Evolutionary conservation across 2,888 invertebrate genomes (phyloP).

Genomic region (Hedya salicella): DNA sequence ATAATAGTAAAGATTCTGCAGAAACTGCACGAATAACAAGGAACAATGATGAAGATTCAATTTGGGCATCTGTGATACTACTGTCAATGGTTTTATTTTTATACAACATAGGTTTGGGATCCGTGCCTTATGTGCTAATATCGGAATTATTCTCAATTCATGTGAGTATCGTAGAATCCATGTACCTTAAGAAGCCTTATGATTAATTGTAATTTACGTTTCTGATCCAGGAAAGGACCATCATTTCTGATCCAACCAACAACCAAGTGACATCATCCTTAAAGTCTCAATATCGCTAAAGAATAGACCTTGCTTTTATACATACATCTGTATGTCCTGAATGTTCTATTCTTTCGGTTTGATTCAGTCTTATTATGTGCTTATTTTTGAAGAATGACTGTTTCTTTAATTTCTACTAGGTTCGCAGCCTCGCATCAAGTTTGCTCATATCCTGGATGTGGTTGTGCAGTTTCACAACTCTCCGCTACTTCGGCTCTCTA

Average conservation of each 20-base stretch:
- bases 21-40: conserved; percentile 52
- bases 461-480: conserved; percentile 75
- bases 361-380: too few relatives aligned
- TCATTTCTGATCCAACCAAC: too few relatives aligned
- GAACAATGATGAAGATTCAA: conserved; percentile 52
- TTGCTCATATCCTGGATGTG: conserved; percentile 79
- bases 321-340: too few relatives aligned
- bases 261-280: too few relatives aligned
- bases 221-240: too few relatives aligned
- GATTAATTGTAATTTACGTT: not conserved
- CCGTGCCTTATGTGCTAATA: conserved; percentile 78
- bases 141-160: conserved; percentile 75
- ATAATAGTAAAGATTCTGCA: conserved; percentile 44
- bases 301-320: too few relatives aligned
- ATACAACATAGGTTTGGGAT: conserved; percentile 78
- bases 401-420: conserved; percentile 65
- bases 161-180: conserved; percentile 61
- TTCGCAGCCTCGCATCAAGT: conserved; percentile 76
- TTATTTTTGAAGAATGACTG: too few relatives aligned
- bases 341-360: too few relatives aligned
- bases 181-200: not conserved
- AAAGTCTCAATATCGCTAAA: too few relatives aligned
- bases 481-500: conserved; percentile 74
- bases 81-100: conserved; percentile 73
- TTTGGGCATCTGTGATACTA: conserved; percentile 72